A percentile compares a stretch with the other conserved stretches of the same genome.
These are phyloP conservation scores for Molossus alvarezi DNA, from an alignment of 2,797 vertebrate genomes.

Conservation along the genomic window DNA sequence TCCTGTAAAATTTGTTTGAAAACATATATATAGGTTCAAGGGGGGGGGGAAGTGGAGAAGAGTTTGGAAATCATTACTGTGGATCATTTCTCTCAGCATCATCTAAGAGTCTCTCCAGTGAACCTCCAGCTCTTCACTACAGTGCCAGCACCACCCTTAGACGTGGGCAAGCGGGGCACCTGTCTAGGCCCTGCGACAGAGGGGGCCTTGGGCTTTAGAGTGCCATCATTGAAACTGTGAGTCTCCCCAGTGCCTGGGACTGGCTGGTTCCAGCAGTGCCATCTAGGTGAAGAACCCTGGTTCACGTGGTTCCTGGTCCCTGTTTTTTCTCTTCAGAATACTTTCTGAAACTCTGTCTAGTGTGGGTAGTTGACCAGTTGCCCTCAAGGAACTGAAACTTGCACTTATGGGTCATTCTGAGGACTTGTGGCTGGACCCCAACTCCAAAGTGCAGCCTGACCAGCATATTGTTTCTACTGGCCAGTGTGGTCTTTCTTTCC, in stretches of 20 bases:
- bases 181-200: neutral
- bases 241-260: neutral
- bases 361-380: neutral
- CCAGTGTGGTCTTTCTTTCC: neutral
- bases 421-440: neutral
- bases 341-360: neutral
- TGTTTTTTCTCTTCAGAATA: neutral
- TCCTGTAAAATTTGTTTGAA: neutral
- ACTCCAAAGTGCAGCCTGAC: neutral
- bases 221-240: neutral
- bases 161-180: neutral
- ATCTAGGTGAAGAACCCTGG: too few relatives aligned
- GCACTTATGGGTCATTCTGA: neutral
- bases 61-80: neutral
- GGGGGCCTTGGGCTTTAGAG: neutral
- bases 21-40: neutral
- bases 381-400: neutral
- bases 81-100: neutral
- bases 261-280: too few relatives aligned
- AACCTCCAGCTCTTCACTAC: neutral
- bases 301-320: neutral
- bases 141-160: neutral
- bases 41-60: neutral
- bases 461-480: neutral
- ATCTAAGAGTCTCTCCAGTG: slow-evolving; percentile 1